A percentile compares a stretch with the other conserved stretches of the same genome.
Evolutionary conservation across 2,888 invertebrate genomes (phyloP).

Genomic region (Scrobipalpa costella): DNA sequence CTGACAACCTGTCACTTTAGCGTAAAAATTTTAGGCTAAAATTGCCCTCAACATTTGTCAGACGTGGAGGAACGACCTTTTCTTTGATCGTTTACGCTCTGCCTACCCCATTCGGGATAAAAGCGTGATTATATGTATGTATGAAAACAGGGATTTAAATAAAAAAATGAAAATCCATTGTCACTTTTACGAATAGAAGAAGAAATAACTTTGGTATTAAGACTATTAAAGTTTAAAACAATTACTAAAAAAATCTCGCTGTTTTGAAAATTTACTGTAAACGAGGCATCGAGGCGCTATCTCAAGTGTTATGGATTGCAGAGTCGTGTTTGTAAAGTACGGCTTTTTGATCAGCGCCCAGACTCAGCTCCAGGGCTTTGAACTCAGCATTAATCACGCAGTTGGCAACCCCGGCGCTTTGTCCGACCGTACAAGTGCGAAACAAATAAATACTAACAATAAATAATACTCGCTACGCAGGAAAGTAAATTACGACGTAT

Average conservation of each 20-base stretch:
- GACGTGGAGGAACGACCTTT: no score
- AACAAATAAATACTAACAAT: slow-evolving; percentile 29
- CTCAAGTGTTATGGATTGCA: slow-evolving; percentile 69
- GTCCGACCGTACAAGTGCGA: slow-evolving; percentile 34
- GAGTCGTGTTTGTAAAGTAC: slow-evolving; percentile 58
- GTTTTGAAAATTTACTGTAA: slow-evolving; percentile 27
- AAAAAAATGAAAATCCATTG: no score
- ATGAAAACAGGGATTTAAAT: no score
- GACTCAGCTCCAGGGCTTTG: slow-evolving; percentile 63
- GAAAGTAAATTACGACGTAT: slow-evolving; percentile 17
- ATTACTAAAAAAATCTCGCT: neutral
- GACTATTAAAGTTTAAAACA: neutral
- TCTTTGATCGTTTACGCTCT: no score
- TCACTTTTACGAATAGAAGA: no score
- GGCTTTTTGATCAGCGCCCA: slow-evolving; percentile 63
- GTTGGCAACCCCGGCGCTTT: slow-evolving; percentile 42
- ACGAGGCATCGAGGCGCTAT: slow-evolving; percentile 54
- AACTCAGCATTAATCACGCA: slow-evolving; percentile 65
- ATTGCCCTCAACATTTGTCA: no score
- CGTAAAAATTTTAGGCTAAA: no score
- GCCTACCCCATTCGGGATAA: no score
- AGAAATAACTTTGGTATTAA: no score
- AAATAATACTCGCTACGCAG: slow-evolving; percentile 20
- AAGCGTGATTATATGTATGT: no score
- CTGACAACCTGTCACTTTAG: no score